Conservation (phyloP, 2,888 invertebrate genomes). For the Pristionchus fissidentatus region DNA sequence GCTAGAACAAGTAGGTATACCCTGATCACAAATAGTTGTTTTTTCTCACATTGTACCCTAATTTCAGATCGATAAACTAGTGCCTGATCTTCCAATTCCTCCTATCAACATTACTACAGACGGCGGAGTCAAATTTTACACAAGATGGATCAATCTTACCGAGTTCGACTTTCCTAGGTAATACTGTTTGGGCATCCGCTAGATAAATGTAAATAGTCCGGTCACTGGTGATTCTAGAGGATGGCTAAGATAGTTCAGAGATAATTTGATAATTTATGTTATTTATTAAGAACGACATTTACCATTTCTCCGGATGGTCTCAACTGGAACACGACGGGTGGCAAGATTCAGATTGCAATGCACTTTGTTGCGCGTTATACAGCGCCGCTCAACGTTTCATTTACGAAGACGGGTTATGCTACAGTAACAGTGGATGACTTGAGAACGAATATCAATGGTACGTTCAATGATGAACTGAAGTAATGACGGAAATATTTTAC, state of each 20-base stretch:
- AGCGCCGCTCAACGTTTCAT: neutral
- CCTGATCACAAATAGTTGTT: too few species aligned
- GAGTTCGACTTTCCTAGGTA: slow-evolving; percentile 16
- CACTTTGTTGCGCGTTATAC: neutral
- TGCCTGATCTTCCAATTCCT: neutral
- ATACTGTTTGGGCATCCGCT: too few species aligned
- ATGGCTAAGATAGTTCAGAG: too few species aligned
- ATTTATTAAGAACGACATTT: neutral
- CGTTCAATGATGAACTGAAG: too few species aligned
- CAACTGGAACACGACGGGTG: neutral
- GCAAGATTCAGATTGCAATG: slow-evolving; percentile 7
- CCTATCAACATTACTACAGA: neutral
- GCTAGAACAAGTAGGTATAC: too few species aligned
- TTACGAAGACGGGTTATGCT: neutral
- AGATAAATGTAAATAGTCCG: too few species aligned
- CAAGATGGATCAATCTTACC: neutral
- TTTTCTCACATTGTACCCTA: too few species aligned
- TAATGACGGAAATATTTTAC: neutral
- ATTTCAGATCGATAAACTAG: neutral
- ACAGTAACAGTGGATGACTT: neutral
- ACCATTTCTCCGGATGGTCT: neutral
- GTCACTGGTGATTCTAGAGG: too few species aligned
- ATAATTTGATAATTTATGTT: neutral
- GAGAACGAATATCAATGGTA: neutral
- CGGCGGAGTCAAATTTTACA: neutral